Evolutionary conservation across 2,797 vertebrate genomes (phyloP).

Genomic region (Semaprochilodus insignis): DNA sequence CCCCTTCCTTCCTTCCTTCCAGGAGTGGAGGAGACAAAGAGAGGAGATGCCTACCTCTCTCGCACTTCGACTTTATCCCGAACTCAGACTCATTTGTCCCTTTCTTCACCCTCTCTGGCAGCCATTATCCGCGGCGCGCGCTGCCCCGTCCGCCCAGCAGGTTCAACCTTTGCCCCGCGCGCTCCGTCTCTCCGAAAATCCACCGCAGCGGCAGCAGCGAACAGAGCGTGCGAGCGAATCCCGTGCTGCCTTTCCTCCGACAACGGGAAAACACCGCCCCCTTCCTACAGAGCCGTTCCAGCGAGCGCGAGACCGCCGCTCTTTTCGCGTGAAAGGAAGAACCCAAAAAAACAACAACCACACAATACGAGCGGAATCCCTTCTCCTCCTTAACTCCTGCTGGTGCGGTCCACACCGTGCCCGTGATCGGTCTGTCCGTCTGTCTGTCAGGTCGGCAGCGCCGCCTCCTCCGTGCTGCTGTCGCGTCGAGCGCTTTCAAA

Average conservation of each 20-base stretch:
- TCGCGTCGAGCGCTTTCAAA: constrained; percentile 22
- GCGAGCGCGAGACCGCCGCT: not conserved
- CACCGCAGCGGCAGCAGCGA: not conserved
- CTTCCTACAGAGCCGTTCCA: constrained; percentile 30
- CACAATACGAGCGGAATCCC: not conserved
- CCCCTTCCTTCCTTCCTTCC: constrained; percentile 17
- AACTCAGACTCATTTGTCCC: constrained; percentile 67
- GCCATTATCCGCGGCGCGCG: constrained; percentile 73
- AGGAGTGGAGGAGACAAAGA: constrained; percentile 5
- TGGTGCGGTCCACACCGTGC: not conserved
- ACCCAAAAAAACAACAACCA: too few relatives aligned
- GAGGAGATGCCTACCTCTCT: constrained; percentile 43
- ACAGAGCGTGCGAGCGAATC: not conserved
- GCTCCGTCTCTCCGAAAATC: constrained; percentile 44
- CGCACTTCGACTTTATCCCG: constrained; percentile 62
- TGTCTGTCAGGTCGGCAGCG: not conserved
- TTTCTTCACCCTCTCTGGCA: constrained; percentile 72
- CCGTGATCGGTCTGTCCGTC: too few relatives aligned
- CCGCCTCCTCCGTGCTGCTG: not conserved
- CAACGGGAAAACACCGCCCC: constrained; percentile 61
- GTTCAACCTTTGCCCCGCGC: constrained; percentile 15
- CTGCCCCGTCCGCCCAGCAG: not conserved
- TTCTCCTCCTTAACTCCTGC: not conserved
- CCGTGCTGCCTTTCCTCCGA: not conserved
- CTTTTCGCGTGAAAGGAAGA: not conserved